A percentile compares a stretch with the other conserved stretches of the same genome.
Conservation (phyloP, 2,888 invertebrate genomes). For the Drosophila atroscutellata region DNA sequence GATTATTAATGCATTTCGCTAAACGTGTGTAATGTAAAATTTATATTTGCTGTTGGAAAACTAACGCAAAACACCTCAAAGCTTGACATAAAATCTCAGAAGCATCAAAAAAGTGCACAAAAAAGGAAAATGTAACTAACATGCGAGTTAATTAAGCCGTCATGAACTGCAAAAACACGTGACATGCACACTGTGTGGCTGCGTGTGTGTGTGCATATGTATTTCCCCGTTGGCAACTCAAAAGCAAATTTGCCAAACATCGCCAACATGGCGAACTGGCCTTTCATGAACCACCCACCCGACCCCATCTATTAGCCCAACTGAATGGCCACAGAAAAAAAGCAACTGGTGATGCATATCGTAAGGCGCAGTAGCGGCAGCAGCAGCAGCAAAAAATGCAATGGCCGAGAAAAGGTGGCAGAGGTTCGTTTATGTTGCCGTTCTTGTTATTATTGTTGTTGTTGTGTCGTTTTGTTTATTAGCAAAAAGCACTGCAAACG, state of each 20-base stretch:
- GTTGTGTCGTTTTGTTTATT: constrained; percentile 4
- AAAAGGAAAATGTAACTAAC: constrained; percentile 34
- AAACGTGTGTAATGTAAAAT: constrained; percentile 59
- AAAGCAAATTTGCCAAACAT: constrained; percentile 55
- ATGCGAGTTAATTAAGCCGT: constrained; percentile 66
- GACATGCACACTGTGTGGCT: constrained; percentile 40
- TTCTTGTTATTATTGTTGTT: neutral
- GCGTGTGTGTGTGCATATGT: constrained; percentile 12
- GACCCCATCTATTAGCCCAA: neutral
- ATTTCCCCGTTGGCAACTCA: constrained; percentile 50
- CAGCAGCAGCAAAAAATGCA: constrained; percentile 23
- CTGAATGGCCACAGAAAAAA: constrained; percentile 28
- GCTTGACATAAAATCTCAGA: constrained; percentile 17
- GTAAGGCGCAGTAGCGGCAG: constrained; percentile 15
- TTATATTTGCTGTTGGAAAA: constrained; percentile 27
- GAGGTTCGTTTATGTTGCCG: constrained; percentile 3
- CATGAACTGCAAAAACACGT: constrained; percentile 66
- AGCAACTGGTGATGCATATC: constrained; percentile 65
- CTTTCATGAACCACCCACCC: constrained; percentile 36
- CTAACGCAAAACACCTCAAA: constrained; percentile 25
- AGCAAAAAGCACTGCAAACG: constrained; percentile 23
- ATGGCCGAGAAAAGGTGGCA: constrained; percentile 3
- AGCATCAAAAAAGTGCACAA: constrained; percentile 12
- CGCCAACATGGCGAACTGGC: constrained; percentile 47
- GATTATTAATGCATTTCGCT: constrained; percentile 73